Percentiles rank a stretch among this genome's conserved stretches.
phyloP scores from a whole-genome alignment of 2,797 vertebrate species.

The Alauda arvensis region DNA sequence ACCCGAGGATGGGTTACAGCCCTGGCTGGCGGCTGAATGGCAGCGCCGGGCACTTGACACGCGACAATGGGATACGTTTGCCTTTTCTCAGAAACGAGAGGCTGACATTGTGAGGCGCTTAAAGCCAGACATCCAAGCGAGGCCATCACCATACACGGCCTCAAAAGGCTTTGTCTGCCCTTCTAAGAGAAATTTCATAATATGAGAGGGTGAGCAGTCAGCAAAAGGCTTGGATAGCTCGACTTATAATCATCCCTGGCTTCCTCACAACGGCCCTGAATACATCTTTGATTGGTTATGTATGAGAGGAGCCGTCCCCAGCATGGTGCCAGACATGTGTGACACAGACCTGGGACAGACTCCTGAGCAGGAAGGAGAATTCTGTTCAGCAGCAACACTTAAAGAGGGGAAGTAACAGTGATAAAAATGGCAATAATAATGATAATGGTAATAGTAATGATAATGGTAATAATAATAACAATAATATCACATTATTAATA shows the following conservation, averaged over 20 bases:
- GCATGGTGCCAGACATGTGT: constrained; percentile 70
- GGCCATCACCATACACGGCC: constrained; percentile 50
- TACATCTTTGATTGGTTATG: constrained; percentile 74
- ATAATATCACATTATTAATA: not conserved
- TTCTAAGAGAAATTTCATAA: constrained; percentile 68
- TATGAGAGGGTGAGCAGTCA: constrained; percentile 61
- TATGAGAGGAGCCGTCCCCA: constrained; percentile 71
- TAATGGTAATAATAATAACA: not conserved
- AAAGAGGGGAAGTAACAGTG: not conserved
- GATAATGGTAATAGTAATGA: not conserved
- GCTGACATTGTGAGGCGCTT: constrained; percentile 54
- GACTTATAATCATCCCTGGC: constrained; percentile 40
- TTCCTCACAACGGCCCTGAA: constrained; percentile 71
- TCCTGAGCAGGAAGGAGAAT: constrained; percentile 56
- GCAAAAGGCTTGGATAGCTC: constrained; percentile 62
- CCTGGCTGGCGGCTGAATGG: constrained; percentile 31
- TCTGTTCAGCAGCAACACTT: constrained; percentile 51
- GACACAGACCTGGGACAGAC: constrained; percentile 62
- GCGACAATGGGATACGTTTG: constrained; percentile 54
- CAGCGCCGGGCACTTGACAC: constrained; percentile 51
- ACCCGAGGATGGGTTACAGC: constrained; percentile 35
- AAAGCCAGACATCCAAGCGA: constrained; percentile 62
- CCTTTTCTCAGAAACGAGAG: constrained; percentile 49
- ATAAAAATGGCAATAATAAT: not conserved
- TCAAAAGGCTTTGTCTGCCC: constrained; percentile 66